Base-by-base conservation (phyloP, 2,888 invertebrate species). In the Muschampia plurimacula region DNA sequence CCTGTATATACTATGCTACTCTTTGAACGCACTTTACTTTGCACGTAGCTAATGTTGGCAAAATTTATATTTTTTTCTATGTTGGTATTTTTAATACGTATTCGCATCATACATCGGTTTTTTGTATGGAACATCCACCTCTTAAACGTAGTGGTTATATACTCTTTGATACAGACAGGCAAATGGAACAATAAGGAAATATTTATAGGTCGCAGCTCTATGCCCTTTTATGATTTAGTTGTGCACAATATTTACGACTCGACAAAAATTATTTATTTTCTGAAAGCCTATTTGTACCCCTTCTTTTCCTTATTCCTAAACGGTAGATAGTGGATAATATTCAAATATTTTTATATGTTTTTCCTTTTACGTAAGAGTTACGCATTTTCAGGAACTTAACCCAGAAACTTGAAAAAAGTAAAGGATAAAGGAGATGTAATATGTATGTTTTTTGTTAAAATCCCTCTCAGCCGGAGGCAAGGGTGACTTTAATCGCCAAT, bases 401-500 rank as follows among this genome's bases (percentile, higher is more conserved):
- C 67, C 72, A 72, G 55, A 67, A 67, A 72, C 62, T 67, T 62
- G 62, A 49, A 72, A 52, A 70, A 72, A 72, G 72, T 67, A 44
- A 55, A 62, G 67, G 71, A 60, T 72, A 28, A 39, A 41, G 67
- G 65, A 32, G 49, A 39, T 52, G 59, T 67, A 55, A 10, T 72
- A 39, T 55, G 28, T 72, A 72, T 66, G 67, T 62, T 66, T 64
- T 67, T 71, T 59, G 44, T 64, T 44, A 60, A 49, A 60, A 66
- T 59, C 67, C 44, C 52, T 49, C 41, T 22, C 66, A 60, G 46
- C 71, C 72, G 13, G 52, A 44, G 66, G 66, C 66, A 52, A 67
- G 71, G 66, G 72, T 67, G 67, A 72, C 72, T 66, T 67, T 72
- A 72, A 72, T 72, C 62, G 72, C 72, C 72, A 62, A 72, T 72